Evolutionary conservation across 1,140 invertebrate genomes (phyloP).

Genomic region (Kradibia gibbosae): DNA sequence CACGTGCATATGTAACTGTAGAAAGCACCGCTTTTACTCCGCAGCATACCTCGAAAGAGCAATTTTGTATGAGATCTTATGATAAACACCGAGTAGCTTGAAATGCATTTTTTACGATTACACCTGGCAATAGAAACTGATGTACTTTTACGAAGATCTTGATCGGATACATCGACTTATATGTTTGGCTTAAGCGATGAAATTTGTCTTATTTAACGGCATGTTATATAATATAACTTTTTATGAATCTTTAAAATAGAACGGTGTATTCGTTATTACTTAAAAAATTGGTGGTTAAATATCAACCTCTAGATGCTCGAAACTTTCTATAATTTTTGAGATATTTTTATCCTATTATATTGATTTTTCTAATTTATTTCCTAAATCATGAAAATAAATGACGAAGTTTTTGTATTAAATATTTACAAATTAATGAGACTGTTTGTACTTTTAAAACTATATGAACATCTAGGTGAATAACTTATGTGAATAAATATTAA

Average conservation of each 20-base stretch:
- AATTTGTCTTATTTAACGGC: neutral
- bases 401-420: too few species aligned
- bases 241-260: neutral
- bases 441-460: too few species aligned
- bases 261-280: neutral
- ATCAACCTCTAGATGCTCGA: too few species aligned
- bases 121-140: neutral
- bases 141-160: neutral
- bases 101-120: neutral
- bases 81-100: slow-evolving; percentile 3
- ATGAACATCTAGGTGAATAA: neutral
- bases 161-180: slow-evolving; percentile 10
- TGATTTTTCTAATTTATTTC: too few species aligned
- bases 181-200: neutral
- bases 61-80: slow-evolving; percentile 10
- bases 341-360: too few species aligned
- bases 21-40: slow-evolving; percentile 49
- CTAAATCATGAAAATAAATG: too few species aligned
- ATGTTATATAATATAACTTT: neutral
- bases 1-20: slow-evolving; percentile 17
- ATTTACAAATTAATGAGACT: too few species aligned
- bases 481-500: neutral
- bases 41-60: slow-evolving; percentile 50
- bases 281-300: too few species aligned
- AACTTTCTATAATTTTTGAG: too few species aligned